These are phyloP conservation scores for Pagrus major DNA, from an alignment of 2,113 vertebrate species.

Conservation along the genomic window DNA sequence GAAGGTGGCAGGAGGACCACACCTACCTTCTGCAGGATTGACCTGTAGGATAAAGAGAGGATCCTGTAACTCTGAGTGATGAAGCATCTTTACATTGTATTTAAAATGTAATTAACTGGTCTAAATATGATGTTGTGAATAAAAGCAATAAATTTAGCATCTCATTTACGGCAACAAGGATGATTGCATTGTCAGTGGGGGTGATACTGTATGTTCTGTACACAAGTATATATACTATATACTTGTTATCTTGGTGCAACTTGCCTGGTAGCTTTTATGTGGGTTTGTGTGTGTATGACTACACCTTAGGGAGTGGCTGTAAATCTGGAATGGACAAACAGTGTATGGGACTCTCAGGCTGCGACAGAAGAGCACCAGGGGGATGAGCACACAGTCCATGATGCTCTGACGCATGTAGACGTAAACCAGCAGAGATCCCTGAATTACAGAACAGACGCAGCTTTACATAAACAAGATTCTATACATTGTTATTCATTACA, in stretches of 20 bases:
- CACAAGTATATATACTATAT: not conserved
- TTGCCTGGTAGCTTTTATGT: not conserved
- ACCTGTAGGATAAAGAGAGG: conserved; percentile 59
- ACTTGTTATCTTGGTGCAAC: not conserved
- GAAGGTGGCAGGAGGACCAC: conserved; percentile 73
- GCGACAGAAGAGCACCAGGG: conserved; percentile 89
- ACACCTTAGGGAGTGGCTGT: conserved; percentile 82
- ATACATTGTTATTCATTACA: conserved; percentile 46
- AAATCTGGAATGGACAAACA: conserved; percentile 64
- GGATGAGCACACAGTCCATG: conserved; percentile 87
- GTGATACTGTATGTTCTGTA: not conserved
- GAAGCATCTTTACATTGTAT: not conserved
- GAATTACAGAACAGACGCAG: conserved; percentile 59
- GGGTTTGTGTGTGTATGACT: not conserved
- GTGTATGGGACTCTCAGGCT: conserved; percentile 89
- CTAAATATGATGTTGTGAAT: not conserved
- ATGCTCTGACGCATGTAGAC: conserved; percentile 86
- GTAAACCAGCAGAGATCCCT: conserved; percentile 86
- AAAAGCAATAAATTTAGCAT: conserved; percentile 17
- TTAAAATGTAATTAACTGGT: not conserved
- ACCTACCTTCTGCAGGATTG: conserved; percentile 79
- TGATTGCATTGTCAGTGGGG: not conserved
- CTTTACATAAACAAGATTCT: conserved; percentile 38
- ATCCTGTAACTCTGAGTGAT: not conserved
- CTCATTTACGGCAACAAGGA: not conserved